Evolutionary conservation across 1,140 invertebrate genomes (phyloP).

Genomic region (Hermatobates lingyangjiaoensis): DNA sequence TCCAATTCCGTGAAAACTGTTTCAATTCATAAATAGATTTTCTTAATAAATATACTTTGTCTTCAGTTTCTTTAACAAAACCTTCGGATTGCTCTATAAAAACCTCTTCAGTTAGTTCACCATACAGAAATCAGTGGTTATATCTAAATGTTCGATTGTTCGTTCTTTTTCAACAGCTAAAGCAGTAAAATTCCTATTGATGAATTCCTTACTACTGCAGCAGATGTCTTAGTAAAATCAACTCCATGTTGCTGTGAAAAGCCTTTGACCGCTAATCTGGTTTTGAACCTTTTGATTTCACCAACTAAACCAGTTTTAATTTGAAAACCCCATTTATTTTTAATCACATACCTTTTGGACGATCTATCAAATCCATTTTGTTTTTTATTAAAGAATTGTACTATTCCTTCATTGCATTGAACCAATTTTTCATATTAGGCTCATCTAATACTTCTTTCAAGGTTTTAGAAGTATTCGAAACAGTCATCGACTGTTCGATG

Average conservation of each 20-base stretch:
- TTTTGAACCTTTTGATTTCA: neutral
- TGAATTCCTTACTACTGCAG: neutral
- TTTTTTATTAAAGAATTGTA: neutral
- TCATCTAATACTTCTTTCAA: neutral
- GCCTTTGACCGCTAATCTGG: neutral
- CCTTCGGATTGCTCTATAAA: neutral
- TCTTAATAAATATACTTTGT: neutral
- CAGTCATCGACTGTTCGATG: too few species aligned
- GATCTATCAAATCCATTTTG: neutral
- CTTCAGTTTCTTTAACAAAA: neutral
- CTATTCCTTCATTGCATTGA: neutral
- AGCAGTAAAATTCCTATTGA: neutral
- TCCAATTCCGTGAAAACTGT: neutral
- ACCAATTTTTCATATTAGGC: neutral
- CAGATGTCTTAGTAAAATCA: neutral
- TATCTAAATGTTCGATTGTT: neutral
- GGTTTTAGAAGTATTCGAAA: neutral
- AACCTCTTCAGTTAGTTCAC: neutral
- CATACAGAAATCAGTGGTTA: neutral
- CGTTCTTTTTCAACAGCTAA: neutral
- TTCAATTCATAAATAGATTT: neutral
- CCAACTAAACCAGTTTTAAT: neutral
- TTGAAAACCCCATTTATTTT: neutral
- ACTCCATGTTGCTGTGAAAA: neutral
- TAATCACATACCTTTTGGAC: neutral